Conservation (phyloP, 2,888 invertebrate genomes). For the Agrochola lychnidis region DNA sequence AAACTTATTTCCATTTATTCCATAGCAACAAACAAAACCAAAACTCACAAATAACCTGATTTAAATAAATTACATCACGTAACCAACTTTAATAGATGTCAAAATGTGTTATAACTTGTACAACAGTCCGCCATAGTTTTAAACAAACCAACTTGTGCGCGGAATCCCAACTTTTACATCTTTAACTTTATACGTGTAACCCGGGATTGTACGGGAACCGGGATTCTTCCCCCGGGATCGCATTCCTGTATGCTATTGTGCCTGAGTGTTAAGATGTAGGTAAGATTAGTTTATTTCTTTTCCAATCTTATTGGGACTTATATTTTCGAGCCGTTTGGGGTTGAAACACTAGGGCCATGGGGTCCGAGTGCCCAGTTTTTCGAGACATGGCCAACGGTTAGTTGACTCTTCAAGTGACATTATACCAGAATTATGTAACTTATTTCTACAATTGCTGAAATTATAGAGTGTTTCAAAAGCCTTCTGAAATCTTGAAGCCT, state of each 20-base stretch:
- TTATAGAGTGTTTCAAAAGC: conserved; percentile 19
- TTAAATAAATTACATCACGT: conserved; percentile 28
- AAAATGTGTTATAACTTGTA: conserved; percentile 46
- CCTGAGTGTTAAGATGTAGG: conserved; percentile 15
- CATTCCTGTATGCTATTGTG: conserved; percentile 64
- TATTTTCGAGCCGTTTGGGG: background rate
- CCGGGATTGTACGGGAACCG: conserved; percentile 54
- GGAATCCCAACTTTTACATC: conserved; percentile 64
- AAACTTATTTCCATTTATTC: background rate
- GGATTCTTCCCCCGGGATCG: conserved; percentile 70
- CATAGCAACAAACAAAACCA: background rate
- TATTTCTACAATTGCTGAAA: conserved; percentile 1
- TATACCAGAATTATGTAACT: background rate
- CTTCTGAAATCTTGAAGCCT: conserved; percentile 23
- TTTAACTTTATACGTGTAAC: conserved; percentile 66
- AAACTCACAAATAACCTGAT: conserved; percentile 22
- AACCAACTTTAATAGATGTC: conserved; percentile 46
- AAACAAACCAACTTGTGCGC: conserved; percentile 58
- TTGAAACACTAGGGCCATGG: too few species aligned
- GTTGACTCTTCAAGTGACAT: too few species aligned
- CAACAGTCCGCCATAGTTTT: conserved; percentile 46
- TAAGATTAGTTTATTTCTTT: conserved; percentile 24
- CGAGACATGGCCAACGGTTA: too few species aligned
- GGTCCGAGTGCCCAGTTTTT: too few species aligned
- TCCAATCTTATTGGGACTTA: background rate